Conservation (phyloP, 2,888 invertebrate genomes). For the Axea sp. region DNA sequence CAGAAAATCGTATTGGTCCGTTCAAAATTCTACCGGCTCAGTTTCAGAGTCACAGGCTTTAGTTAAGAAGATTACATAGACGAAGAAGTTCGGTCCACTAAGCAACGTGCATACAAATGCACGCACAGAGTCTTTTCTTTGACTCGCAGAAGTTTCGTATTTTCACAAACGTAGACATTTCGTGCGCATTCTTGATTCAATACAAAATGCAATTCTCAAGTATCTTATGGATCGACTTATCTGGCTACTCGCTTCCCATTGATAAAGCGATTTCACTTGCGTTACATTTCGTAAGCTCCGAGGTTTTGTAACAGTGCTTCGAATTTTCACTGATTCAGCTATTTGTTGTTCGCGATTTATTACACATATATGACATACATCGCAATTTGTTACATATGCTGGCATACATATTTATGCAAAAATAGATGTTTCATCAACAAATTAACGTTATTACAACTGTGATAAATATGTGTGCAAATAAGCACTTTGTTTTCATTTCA, state of each 20-base stretch:
- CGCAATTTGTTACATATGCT: too few relatives aligned
- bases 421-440: too few relatives aligned
- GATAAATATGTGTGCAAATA: too few relatives aligned
- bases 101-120: slow-evolving; percentile 15
- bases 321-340: too few relatives aligned
- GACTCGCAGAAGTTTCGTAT: slow-evolving; percentile 11
- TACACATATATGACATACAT: too few relatives aligned
- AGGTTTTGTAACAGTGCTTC: too few relatives aligned
- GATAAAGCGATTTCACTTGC: slow-evolving; percentile 32
- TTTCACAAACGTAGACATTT: slow-evolving; percentile 39
- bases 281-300: slow-evolving; percentile 2
- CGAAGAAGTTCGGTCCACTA: slow-evolving; percentile 34
- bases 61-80: slow-evolving; percentile 37
- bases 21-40: slow-evolving; percentile 1
- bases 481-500: too few relatives aligned
- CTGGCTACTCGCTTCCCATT: slow-evolving; percentile 26
- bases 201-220: slow-evolving; percentile 36
- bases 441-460: too few relatives aligned
- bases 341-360: too few relatives aligned
- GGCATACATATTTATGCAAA: too few relatives aligned
- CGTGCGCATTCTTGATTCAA: slow-evolving; percentile 16
- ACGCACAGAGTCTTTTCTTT: slow-evolving; percentile 23
- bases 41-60: slow-evolving; percentile 2
- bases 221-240: slow-evolving; percentile 30
- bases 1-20: slow-evolving; percentile 19